These are phyloP conservation scores for Centruroides vittatus DNA, from an alignment of 1,140 invertebrate genomes.

Conservation along the genomic window DNA sequence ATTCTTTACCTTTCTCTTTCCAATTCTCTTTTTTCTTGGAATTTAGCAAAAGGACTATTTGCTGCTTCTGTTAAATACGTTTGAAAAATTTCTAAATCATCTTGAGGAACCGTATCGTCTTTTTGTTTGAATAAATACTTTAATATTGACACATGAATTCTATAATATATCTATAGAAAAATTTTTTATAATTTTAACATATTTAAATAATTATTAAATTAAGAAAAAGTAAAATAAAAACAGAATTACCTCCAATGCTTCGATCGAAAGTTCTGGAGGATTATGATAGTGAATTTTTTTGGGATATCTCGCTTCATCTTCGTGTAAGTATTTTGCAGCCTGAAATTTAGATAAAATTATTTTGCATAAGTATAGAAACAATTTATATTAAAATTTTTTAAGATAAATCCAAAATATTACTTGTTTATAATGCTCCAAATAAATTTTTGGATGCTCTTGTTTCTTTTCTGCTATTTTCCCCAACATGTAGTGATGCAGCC, in stretches of 20 bases:
- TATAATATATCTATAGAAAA: conserved; percentile 32
- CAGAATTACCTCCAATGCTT: conserved; percentile 56
- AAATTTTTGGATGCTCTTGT: conserved; percentile 51
- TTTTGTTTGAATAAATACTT: conserved; percentile 62
- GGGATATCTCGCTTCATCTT: conserved; percentile 71
- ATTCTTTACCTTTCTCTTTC: conserved; percentile 5
- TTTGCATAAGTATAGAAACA: background rate
- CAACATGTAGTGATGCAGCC: conserved; percentile 83
- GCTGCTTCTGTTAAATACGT: conserved; percentile 11
- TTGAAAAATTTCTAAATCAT: conserved; percentile 6
- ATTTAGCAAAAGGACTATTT: conserved; percentile 30
- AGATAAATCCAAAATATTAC: conserved; percentile 25
- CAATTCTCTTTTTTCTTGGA: conserved; percentile 24
- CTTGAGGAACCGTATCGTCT: conserved; percentile 25
- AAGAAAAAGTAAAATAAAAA: background rate
- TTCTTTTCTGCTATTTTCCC: conserved; percentile 80
- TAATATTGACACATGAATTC: conserved; percentile 62
- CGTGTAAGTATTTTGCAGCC: conserved; percentile 53
- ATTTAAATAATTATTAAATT: background rate
- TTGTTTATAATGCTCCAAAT: conserved; percentile 60
- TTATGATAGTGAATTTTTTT: conserved; percentile 67
- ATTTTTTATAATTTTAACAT: background rate
- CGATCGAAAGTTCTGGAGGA: conserved; percentile 68
- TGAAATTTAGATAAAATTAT: conserved; percentile 24
- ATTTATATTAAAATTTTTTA: background rate